Evolutionary conservation across 2,113 vertebrate species (phyloP).

Genomic region (Heptranchias perlo): DNA sequence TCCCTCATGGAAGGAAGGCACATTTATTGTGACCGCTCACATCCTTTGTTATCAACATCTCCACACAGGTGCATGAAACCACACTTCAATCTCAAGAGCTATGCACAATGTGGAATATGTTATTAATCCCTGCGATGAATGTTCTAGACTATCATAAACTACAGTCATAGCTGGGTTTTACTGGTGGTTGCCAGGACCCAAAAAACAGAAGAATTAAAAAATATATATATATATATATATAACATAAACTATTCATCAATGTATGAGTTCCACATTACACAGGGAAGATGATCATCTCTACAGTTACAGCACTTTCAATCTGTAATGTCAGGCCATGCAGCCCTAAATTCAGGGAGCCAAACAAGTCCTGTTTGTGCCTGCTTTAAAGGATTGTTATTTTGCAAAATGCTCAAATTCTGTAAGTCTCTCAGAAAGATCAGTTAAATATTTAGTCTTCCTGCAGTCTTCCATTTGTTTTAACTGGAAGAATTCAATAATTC

Average conservation of each 20-base stretch:
- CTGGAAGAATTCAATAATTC: neutral
- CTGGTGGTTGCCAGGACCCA: neutral
- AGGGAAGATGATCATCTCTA: neutral
- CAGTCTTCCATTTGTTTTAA: neutral
- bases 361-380: neutral
- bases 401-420: neutral
- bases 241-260: neutral
- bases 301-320: neutral
- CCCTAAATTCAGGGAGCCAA: neutral
- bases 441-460: neutral
- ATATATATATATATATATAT: too few relatives aligned
- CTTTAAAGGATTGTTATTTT: neutral
- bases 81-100: neutral
- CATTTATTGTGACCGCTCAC: neutral
- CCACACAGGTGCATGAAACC: neutral
- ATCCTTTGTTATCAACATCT: neutral
- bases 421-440: neutral
- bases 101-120: neutral
- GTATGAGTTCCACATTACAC: neutral
- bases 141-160: neutral
- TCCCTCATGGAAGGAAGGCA: neutral
- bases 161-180: neutral
- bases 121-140: neutral
- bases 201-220: neutral
- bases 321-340: neutral